phyloP scores from a whole-genome alignment of 2,113 vertebrate genomes.

The Notechis scutatus region DNA sequence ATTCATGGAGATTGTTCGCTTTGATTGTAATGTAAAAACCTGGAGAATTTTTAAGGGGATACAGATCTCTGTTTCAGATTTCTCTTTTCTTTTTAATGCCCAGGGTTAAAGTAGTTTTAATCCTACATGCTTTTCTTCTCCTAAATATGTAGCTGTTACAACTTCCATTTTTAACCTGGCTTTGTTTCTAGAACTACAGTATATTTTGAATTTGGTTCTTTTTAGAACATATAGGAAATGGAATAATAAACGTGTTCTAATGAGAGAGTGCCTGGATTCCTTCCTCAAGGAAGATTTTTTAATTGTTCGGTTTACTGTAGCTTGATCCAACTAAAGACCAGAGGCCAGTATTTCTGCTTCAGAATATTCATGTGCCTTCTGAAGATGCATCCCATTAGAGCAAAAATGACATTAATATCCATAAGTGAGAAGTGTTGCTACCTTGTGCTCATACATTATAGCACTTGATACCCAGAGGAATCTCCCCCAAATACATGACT shows the following conservation, averaged over 20 bases:
- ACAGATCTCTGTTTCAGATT: too few relatives aligned
- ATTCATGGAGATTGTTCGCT: background rate
- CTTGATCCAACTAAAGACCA: background rate
- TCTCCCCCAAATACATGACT: background rate
- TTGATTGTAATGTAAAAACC: background rate
- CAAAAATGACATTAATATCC: background rate
- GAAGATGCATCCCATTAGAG: background rate
- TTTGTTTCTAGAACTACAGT: background rate
- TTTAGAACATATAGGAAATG: background rate
- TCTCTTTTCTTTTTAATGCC: background rate
- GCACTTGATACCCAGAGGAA: background rate
- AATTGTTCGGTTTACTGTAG: background rate
- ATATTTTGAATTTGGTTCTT: background rate
- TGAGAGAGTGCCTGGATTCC: background rate
- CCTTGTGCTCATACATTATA: background rate
- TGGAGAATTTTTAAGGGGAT: background rate
- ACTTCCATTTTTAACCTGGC: background rate
- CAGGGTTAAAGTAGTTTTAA: background rate
- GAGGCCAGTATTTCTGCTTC: background rate
- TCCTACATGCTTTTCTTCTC: background rate
- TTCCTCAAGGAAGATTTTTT: background rate
- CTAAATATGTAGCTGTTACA: background rate
- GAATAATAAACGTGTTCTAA: background rate
- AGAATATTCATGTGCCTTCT: slow-evolving; percentile 3
- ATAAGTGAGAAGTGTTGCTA: background rate